Evolutionary conservation across 1,140 invertebrate species (phyloP).

Genomic region (Microplitis mediator): DNA sequence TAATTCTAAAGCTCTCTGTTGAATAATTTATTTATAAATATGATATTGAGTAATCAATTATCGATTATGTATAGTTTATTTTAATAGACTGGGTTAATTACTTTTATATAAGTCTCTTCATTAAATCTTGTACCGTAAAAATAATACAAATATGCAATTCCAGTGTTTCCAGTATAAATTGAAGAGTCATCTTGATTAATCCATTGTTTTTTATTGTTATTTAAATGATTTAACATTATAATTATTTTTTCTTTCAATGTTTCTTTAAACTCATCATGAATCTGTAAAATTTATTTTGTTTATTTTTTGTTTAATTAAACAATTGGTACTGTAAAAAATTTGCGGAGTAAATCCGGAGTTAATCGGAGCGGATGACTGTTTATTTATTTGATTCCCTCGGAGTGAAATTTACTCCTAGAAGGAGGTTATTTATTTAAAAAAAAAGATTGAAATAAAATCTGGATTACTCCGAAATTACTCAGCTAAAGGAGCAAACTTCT

Average conservation of each 20-base stretch:
- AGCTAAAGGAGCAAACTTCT: too few relatives aligned
- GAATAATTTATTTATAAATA: slow-evolving; percentile 31
- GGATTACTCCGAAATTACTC: too few relatives aligned
- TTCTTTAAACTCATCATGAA: slow-evolving; percentile 42
- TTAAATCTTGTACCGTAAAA: slow-evolving; percentile 55
- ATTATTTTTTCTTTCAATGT: slow-evolving; percentile 33
- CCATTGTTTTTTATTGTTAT: slow-evolving; percentile 45
- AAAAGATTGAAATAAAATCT: too few relatives aligned
- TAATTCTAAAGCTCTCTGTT: slow-evolving; percentile 60
- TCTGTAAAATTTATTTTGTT: slow-evolving; percentile 30
- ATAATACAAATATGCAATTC: slow-evolving; percentile 65
- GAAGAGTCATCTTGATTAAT: slow-evolving; percentile 52
- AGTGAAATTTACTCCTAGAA: too few relatives aligned
- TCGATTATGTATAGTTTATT: not conserved
- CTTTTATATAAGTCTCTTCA: slow-evolving; percentile 38
- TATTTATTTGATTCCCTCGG: too few relatives aligned
- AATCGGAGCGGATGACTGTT: too few relatives aligned
- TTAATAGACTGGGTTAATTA: slow-evolving; percentile 26
- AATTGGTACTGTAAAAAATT: too few relatives aligned
- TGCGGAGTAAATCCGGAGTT: too few relatives aligned
- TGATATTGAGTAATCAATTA: slow-evolving; percentile 10
- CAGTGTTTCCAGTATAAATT: slow-evolving; percentile 63
- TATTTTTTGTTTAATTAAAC: too few relatives aligned
- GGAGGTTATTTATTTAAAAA: too few relatives aligned
- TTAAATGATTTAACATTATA: slow-evolving; percentile 38